Base-by-base conservation (phyloP, 1,140 invertebrate genomes). In the Megalonaias nervosa region DNA sequence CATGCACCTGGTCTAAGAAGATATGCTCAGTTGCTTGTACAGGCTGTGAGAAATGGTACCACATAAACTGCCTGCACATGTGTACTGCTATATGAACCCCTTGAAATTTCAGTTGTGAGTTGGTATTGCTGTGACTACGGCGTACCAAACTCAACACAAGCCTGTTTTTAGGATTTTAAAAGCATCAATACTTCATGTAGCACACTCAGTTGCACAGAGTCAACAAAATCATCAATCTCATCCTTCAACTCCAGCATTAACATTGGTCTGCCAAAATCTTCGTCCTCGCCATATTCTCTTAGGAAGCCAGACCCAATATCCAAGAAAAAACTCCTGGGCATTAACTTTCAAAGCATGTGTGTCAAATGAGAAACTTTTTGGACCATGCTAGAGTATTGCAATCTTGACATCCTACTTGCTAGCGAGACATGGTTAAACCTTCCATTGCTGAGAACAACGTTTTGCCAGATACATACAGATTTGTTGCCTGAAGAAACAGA, bases 311-410 rank as follows among this genome's bases (percentile, higher is more conserved):
- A 14, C 4, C 21, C 68, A 1, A 26, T 55, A 31, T 12, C 69
- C 26, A 71, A 71, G 69, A 71, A 31, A 55, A 71, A 59, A 31
- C 48, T 71, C 16, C 69, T 71, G 11, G 11, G 23, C 15, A 23
- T 71, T 15, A 71, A 71, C 59, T 71, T 71, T 38, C 69, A 71
- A 26, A 60, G 69, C 58, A 71, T 71, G 5, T 31, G 59, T 12
- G 57, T 31, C 17, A 71, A 71, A 59, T 60, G n/a, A n/a, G 67
- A 68, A 56, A 31, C 26, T 31, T 31, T 31, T 31, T 31, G 26
- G 26, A 31, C 26, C 26, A 31, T 31, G 26, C 26, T 23, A 48
- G 69, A 60, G 58, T 55, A 71, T 13, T 16, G 16, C 5, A n/a
- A 61, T 21, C 59, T 21, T 26, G 21, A 60, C 23, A 61, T 71